A percentile compares a stretch with the other conserved stretches of the same genome.
phyloP scores from a whole-genome alignment of 2,113 vertebrate genomes.

The Rhabdornis inornatus region DNA sequence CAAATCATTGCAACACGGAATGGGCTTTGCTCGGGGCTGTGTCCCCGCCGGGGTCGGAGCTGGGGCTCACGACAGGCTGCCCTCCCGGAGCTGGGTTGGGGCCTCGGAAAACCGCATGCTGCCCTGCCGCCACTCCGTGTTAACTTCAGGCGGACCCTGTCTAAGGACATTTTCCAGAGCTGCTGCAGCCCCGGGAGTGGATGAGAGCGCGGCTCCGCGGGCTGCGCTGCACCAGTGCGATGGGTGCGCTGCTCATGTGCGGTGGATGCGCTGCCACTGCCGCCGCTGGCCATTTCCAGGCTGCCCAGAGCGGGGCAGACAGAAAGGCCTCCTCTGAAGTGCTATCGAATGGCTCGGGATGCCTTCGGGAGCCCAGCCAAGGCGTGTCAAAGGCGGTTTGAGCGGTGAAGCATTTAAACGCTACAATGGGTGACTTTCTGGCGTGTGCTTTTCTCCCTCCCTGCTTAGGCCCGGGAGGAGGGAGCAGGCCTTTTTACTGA shows the following conservation, averaged over 20 bases:
- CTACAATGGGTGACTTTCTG: constrained; percentile 13
- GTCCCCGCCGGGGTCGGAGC: too few relatives aligned
- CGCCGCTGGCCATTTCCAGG: neutral
- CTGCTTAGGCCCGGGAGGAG: neutral
- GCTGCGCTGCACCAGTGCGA: neutral
- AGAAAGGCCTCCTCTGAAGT: neutral
- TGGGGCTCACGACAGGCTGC: neutral
- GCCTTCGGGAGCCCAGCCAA: constrained; percentile 51
- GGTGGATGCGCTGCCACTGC: neutral
- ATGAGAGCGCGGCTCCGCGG: neutral
- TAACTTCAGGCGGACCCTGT: neutral
- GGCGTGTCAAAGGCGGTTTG: constrained; percentile 37
- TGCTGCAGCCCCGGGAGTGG: neutral
- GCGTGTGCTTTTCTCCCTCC: neutral
- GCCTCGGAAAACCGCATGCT: neutral
- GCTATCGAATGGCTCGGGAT: constrained; percentile 12
- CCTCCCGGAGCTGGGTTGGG: neutral
- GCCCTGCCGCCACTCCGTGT: neutral
- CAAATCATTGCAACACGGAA: neutral
- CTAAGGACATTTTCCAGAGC: neutral
- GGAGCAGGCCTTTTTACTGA: neutral
- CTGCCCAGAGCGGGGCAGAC: neutral
- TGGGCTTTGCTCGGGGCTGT: neutral
- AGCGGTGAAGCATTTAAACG: constrained; percentile 21
- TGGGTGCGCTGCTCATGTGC: neutral